A percentile compares a stretch with the other conserved stretches of the same genome.
These are phyloP conservation scores for Suillia variegata DNA, from an alignment of 2,888 invertebrate species.

Conservation along the genomic window DNA sequence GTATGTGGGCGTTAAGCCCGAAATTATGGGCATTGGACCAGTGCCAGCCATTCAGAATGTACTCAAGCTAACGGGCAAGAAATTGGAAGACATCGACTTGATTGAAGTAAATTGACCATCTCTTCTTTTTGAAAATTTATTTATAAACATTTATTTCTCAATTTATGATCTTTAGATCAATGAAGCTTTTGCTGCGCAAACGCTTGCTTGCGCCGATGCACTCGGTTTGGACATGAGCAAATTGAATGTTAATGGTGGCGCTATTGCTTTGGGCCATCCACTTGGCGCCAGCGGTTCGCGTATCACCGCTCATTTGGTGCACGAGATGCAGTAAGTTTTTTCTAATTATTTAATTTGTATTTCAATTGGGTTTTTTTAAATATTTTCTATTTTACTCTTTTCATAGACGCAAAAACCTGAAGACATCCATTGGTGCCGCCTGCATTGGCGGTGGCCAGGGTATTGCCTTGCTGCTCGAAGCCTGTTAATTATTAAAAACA, in stretches of 20 bases:
- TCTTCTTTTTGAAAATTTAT: background rate
- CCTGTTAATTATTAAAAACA: slow-evolving; percentile 47
- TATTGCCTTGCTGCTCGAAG: slow-evolving; percentile 89
- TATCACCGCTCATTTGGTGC: slow-evolving; percentile 88
- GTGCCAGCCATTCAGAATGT: slow-evolving; percentile 90
- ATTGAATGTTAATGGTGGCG: slow-evolving; percentile 94
- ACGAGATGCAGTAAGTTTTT: slow-evolving; percentile 79
- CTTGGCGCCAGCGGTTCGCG: slow-evolving; percentile 93
- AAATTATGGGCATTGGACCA: slow-evolving; percentile 98
- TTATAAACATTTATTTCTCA: background rate
- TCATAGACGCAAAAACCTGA: slow-evolving; percentile 77
- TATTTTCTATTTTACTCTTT: too few relatives aligned
- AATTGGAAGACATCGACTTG: slow-evolving; percentile 86
- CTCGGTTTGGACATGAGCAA: slow-evolving; percentile 84
- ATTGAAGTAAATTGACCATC: slow-evolving; percentile 72
- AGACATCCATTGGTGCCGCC: slow-evolving; percentile 91
- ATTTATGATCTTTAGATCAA: slow-evolving; percentile 74
- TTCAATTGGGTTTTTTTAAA: slow-evolving; percentile 3
- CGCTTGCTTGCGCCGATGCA: slow-evolving; percentile 88
- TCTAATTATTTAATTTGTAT: background rate
- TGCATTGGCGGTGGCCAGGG: slow-evolving; percentile 99
- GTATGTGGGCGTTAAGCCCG: slow-evolving; percentile 94
- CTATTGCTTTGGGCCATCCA: slow-evolving; percentile 96
- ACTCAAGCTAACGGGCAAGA: slow-evolving; percentile 77
- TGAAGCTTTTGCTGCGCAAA: slow-evolving; percentile 97